Base-by-base conservation (phyloP, 2,797 vertebrate species). In the Echiichthys vipera region DNA sequence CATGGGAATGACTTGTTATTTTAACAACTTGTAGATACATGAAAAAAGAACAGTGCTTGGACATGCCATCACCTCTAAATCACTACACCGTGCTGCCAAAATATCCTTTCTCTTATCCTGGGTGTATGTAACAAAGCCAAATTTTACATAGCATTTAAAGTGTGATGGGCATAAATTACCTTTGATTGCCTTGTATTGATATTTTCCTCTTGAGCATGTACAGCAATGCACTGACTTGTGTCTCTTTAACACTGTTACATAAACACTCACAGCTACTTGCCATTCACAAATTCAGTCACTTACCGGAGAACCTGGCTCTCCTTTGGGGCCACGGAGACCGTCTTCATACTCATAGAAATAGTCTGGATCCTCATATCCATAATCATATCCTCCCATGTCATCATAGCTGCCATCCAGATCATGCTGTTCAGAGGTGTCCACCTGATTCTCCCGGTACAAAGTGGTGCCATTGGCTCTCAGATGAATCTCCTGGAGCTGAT, bases 301-400 rank as follows among this genome's bases (percentile, higher is more conserved):
- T 95, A 99, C 98, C 80, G 95, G 92, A 87, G 89, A 93, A 91
- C 98, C 98, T n/a, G 95, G 91, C 78, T 99, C 97, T 89, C 98
- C 98, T 95, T 98, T 99, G 62, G 95, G 94, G 87, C 97, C 97
- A 85, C 57, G 94, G 45, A 95, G 89, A 61, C 83, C 83, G 74
- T 93, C 94, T 56, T 96, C 95, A 42, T 96, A 95, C 77, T 97
- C 95, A 27, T 96, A 95, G 76, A 96, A 84, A 86, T 94, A 92
- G 57, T 96, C 95, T 64, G 92, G 86, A 69, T 97, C 96, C 87
- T 97, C 97, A 46, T 96, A 96, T 86, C 95, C 95, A 71, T 97
- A 97, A 86, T 95, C 95, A 45, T 98, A 97, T 91, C 88, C 94
- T 71, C 91, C 94, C 74, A 94, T 87, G 84, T 94, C 92, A 39